These are phyloP conservation scores for Arion vulgaris DNA, from an alignment of 1,140 invertebrate species.

Conservation along the genomic window DNA sequence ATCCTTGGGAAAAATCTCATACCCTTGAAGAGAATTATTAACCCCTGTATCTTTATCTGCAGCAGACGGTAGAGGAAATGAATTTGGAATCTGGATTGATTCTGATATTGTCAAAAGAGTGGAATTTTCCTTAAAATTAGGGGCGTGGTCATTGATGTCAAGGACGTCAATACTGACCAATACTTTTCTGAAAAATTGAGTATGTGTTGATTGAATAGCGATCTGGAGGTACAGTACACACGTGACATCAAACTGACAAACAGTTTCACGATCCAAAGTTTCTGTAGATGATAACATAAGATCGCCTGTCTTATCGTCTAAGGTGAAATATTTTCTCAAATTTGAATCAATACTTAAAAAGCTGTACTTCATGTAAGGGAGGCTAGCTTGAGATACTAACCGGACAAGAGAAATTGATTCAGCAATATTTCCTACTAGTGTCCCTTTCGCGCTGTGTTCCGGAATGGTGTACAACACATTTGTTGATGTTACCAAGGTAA, in stretches of 20 bases:
- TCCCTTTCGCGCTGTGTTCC: constrained; percentile 41
- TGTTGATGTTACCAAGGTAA: neutral
- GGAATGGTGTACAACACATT: constrained; percentile 40
- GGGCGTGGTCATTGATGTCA: constrained; percentile 71
- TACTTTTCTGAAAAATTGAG: constrained; percentile 48
- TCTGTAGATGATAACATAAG: constrained; percentile 30
- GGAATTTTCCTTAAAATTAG: constrained; percentile 62
- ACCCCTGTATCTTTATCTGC: constrained; percentile 60
- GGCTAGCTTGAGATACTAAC: constrained; percentile 32
- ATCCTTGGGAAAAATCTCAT: constrained; percentile 51
- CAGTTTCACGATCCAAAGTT: constrained; percentile 47
- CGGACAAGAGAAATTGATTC: constrained; percentile 38
- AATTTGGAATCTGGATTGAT: constrained; percentile 53
- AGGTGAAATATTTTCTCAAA: constrained; percentile 40
- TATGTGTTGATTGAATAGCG: constrained; percentile 44
- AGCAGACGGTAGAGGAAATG: constrained; percentile 59
- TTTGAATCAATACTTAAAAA: constrained; percentile 45
- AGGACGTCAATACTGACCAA: constrained; percentile 73
- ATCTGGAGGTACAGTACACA: constrained; percentile 48
- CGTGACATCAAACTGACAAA: constrained; percentile 47
- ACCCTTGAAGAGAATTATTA: constrained; percentile 52
- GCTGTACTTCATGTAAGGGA: constrained; percentile 43
- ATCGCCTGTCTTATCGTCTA: constrained; percentile 48
- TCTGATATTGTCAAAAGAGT: constrained; percentile 91
- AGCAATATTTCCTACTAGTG: constrained; percentile 51